Evolutionary conservation across 1,140 invertebrate species (phyloP).

Genomic region (Pinna nobilis): DNA sequence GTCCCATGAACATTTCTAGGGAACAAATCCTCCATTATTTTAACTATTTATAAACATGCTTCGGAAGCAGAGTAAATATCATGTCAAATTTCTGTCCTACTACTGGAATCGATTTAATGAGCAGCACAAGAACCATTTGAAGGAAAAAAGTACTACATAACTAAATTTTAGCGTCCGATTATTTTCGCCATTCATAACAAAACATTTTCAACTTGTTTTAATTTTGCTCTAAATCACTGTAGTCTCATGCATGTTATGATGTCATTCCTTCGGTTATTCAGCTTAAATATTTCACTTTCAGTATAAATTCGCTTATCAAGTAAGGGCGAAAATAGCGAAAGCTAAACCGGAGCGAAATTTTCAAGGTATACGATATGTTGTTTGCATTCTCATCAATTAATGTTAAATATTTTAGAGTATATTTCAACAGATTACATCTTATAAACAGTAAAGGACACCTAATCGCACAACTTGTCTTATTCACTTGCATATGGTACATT

Average conservation of each 20-base stretch:
- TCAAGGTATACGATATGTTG: background rate
- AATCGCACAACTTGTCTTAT: too few relatives aligned
- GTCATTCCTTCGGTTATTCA: background rate
- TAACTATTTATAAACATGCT: too few relatives aligned
- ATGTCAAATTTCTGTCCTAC: too few relatives aligned
- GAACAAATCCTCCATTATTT: too few relatives aligned
- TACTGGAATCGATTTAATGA: too few relatives aligned
- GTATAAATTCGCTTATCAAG: background rate
- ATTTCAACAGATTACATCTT: background rate
- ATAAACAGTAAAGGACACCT: background rate
- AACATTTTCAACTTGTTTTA: background rate
- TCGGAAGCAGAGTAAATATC: too few relatives aligned
- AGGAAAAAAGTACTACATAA: background rate
- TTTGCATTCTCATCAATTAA: background rate
- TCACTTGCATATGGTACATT: too few relatives aligned
- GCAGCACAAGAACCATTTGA: background rate
- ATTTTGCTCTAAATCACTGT: background rate
- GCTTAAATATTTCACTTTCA: background rate
- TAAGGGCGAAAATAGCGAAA: background rate
- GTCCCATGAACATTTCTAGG: too few relatives aligned
- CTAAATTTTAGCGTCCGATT: background rate
- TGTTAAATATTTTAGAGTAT: background rate
- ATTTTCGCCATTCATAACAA: background rate
- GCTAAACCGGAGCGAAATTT: background rate
- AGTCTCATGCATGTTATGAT: background rate